Evolutionary conservation across 2,888 invertebrate species (phyloP).

Genomic region (Uropetala carovei): DNA sequence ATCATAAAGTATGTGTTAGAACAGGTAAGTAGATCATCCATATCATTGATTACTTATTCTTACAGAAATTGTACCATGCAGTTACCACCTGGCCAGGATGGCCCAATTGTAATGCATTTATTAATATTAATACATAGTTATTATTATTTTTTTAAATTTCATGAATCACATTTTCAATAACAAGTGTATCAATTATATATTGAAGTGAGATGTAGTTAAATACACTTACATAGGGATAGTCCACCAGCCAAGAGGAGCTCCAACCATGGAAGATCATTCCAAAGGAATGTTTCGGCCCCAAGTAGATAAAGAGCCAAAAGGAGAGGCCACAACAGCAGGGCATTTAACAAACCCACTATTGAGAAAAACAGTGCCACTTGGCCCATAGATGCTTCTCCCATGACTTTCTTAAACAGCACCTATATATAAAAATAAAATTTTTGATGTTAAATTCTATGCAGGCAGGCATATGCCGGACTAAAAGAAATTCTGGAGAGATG

Average conservation of each 20-base stretch:
- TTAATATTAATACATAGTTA: conserved; percentile 68
- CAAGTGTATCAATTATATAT: conserved; percentile 30
- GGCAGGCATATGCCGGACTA: no score
- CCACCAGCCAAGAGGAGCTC: conserved; percentile 88
- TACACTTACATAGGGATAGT: conserved; percentile 84
- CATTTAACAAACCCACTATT: conserved; percentile 91
- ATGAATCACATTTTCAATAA: conserved; percentile 2
- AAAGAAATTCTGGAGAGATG: no score
- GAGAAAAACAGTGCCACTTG: conserved; percentile 96
- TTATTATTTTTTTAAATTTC: conserved; percentile 2
- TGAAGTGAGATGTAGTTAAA: background rate
- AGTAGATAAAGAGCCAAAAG: conserved; percentile 91
- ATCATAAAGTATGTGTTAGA: no score
- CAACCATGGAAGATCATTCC: conserved; percentile 92
- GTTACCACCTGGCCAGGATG: no score
- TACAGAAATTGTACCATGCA: no score
- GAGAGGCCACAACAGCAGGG: conserved; percentile 93
- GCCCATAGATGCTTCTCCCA: conserved; percentile 94
- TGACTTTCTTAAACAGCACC: conserved; percentile 95
- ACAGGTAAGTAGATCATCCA: no score
- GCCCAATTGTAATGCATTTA: no score
- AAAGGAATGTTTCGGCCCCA: conserved; percentile 89
- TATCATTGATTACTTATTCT: no score
- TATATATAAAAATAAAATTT: conserved; percentile 72
- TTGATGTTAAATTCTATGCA: no score